phyloP scores from a whole-genome alignment of 1,140 invertebrate genomes.

The Semibalanus balanoides region DNA sequence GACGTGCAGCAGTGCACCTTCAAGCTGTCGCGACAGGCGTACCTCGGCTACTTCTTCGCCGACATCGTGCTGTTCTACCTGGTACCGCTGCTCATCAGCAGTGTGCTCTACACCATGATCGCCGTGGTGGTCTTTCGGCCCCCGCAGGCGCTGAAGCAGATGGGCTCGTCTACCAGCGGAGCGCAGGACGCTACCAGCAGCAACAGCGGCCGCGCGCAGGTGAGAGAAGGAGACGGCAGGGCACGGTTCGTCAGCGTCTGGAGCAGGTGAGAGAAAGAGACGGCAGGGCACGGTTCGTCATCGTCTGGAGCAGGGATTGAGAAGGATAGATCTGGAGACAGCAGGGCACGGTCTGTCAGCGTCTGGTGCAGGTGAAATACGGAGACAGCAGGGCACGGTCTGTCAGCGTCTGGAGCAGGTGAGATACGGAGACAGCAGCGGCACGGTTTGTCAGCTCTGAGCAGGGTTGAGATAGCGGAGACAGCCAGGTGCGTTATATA shows the following conservation, averaged over 20 bases:
- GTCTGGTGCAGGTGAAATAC: not conserved
- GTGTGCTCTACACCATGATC: constrained; percentile 42
- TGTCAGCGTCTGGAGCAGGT: too few relatives aligned
- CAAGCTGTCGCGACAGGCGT: constrained; percentile 35
- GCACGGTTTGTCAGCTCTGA: too few relatives aligned
- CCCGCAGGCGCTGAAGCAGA: constrained; percentile 23
- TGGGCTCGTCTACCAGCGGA: constrained; percentile 34
- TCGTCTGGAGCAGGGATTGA: too few relatives aligned
- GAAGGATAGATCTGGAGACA: too few relatives aligned
- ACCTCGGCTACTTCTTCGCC: constrained; percentile 40
- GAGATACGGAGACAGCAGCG: not conserved
- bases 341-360: too few relatives aligned
- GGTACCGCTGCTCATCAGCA: constrained; percentile 39
- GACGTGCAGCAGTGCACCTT: constrained; percentile 35
- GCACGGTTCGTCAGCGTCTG: too few relatives aligned
- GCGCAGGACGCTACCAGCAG: not conserved
- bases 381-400: too few relatives aligned
- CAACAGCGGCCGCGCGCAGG: not conserved
- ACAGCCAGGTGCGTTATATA: too few relatives aligned
- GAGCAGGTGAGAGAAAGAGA: not conserved
- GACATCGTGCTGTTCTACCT: constrained; percentile 46
- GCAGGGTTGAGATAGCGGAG: too few relatives aligned
- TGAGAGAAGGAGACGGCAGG: not conserved
- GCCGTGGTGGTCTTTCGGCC: constrained; percentile 37
- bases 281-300: too few relatives aligned